Percentiles rank a stretch among this genome's conserved stretches.
phyloP scores from a whole-genome alignment of 2,113 vertebrate genomes.

The Lophochroa leadbeateri region DNA sequence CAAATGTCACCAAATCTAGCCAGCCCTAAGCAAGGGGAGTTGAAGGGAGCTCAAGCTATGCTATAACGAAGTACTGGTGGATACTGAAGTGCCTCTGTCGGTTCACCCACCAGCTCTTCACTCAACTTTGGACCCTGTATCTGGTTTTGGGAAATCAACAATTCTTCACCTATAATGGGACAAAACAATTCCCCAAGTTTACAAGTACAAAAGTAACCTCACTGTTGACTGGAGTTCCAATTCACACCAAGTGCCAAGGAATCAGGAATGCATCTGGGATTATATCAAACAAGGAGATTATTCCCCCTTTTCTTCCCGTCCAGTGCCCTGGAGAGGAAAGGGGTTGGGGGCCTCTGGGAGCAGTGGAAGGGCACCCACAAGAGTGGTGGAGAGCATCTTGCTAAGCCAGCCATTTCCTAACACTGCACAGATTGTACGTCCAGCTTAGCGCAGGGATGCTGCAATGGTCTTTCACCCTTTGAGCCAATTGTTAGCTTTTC shows the following conservation, averaged over 20 bases:
- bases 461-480: constrained; percentile 58
- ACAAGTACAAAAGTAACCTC: accelerated
- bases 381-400: not conserved
- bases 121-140: not conserved
- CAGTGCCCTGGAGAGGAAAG: not conserved
- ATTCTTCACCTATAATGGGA: not conserved
- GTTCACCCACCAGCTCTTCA: not conserved
- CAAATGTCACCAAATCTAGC: not conserved
- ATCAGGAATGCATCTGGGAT: not conserved
- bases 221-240: not conserved
- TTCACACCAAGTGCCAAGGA: not conserved
- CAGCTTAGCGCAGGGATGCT: constrained; percentile 54
- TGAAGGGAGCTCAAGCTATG: not conserved
- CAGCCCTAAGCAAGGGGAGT: not conserved
- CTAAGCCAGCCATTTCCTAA: constrained; percentile 34
- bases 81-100: not conserved
- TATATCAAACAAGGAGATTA: not conserved
- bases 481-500: constrained; percentile 76
- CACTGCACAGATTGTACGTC: constrained; percentile 58
- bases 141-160: not conserved
- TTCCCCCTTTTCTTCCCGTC: not conserved
- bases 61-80: not conserved
- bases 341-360: constrained; percentile 33
- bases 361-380: not conserved
- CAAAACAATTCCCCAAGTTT: not conserved